Base-by-base conservation (phyloP, 2,113 vertebrate genomes). In the Otocyon megalotis region DNA sequence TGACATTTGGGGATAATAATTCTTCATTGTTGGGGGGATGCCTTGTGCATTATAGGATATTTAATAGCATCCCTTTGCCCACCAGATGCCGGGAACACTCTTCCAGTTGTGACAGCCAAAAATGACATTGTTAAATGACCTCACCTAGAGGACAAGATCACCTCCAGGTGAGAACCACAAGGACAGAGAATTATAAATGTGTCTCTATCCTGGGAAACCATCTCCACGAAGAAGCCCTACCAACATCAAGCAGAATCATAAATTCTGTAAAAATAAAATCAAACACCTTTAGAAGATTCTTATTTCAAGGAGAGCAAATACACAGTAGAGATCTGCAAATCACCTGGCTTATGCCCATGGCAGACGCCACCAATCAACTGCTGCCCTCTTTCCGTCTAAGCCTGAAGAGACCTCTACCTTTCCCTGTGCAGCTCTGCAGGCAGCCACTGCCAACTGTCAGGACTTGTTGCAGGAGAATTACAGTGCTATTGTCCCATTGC, bases 401-500 rank as follows among this genome's bases (percentile, higher is more conserved):
- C 48, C 77, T 24, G 30, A 35, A 74, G 11, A 88, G 16, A 22
- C 62, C 35, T 8, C 16, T 3, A 32, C 11, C 50, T n/a, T 24
- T 74, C 20, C 48, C 63, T 8, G 2, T 13, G 12, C 19, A 43
- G 26, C 10, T 17, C 26, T 74, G 32, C 22, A 19, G 37, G 56
- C 30, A 48, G n/a, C 24, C 58, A 5, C 10, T 15, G 11, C 48
- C 69, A 28, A 16, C 0, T 1, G 50, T 60, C 0, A 37, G 83
- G 28, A 5, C 11, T 4, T 50, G 77, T 7, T n/a, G 5, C 8
- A 24, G 28, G n/a, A 92, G 35, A 54, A 20, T 63, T 50, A 15
- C 35, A 12, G n/a, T 22, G 1, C 71, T 43, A 2, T 4, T 26
- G 28, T 37, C 6, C 48, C 20, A 0, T 0, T 58, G 30, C 28